Base-by-base conservation (phyloP, 2,888 invertebrate species). In the Trichacis sp. region DNA sequence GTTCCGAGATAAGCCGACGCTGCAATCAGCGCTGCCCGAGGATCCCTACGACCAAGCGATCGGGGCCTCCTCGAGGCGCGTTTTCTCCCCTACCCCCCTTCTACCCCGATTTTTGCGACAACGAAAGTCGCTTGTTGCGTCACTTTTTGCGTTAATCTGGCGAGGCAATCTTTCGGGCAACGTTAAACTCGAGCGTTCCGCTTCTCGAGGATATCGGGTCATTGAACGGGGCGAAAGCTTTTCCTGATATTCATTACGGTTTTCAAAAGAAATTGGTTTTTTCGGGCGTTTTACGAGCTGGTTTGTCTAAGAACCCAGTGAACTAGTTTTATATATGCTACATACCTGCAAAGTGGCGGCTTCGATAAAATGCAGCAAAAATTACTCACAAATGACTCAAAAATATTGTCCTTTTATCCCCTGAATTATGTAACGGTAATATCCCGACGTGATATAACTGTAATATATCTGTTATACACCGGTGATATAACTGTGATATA, bases 1-100 rank as follows among this genome's bases (percentile, higher is more conserved):
- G 57, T 62, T 62, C 36, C 36, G 33, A 53, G 64, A 68, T 68
- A 64, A 68, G 52, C 50, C 56, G 46, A 30, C 40, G 61, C 51
- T 47, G 48, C 54, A 57, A 62, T 68, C 64, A 58, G 57, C 58
- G 50, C 55, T 51, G 53, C 46, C 14, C 47, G 4, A 8, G 24
- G 24, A 24, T n/a, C n/a, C n/a, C n/a, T n/a, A n/a, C n/a, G n/a
- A n/a, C n/a, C n/a, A n/a, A n/a, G n/a, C n/a, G n/a, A 40, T 40
- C 15, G 15, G 15, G 15, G 15, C 9, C 40, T 8, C 3, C 12
- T 40, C 14, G 15, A 40, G 33, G 6, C 19, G 2, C 5, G 12
- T 40, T 40, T 40, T 40, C n/a, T 33, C n/a, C 33, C 33, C 9
- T 33, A 5, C 8, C 8, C 24, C 11, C n/a, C n/a, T 33, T 33